Evolutionary conservation across 2,888 invertebrate species (phyloP), one percentile per base, ranked within the genome.

Genomic region (Rhaphigaster nebulosa): DNA sequence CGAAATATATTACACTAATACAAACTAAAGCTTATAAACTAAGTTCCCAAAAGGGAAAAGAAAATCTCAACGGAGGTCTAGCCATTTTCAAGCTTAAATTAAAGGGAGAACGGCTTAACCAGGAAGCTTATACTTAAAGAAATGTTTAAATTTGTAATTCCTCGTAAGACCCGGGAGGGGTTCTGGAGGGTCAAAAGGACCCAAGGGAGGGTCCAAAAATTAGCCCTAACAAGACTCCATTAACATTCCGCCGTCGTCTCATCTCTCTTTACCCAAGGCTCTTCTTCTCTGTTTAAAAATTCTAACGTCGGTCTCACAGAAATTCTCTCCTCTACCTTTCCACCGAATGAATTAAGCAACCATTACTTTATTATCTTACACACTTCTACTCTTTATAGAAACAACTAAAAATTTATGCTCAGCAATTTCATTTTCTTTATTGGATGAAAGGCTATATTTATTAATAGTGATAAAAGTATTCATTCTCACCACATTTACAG

Each of bases 281-380:
- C 60, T 56, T 56, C 18, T 41, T 50, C 34, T 18, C 50, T 76
- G 80, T 29, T 89, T 89, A 89, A 89, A 89, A 89, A 89, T 89
- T 89, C 89, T 89, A 89, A 89, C n/a, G 76, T 84, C 45, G 45
- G 45, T n/a, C n/a, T 38, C 84, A 84, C 45, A 23, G 84, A 84
- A 84, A 88, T 56, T 88, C 38, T 56, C 88, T 56, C 38, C 89
- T 76, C 89, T 76, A 41, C 52, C 50, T 70, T 54, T 70, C 89
- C 38, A 18, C 26, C n/a, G 80, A 50, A 89, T 80, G 89, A 80
- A 89, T 89, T 70, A 70, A 76, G 54, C 89, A 45, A 89, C 41
- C 76, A 89, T 89, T 89, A 76, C 89, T 89, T 89, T 89, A 89
- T 89, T 70, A 89, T 89, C 70, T 76, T 89, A 89, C 89, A 50